Evolutionary conservation across 2,797 vertebrate species (phyloP), one percentile per base, ranked within the genome.

Genomic region (Melanotaenia boesemani): DNA sequence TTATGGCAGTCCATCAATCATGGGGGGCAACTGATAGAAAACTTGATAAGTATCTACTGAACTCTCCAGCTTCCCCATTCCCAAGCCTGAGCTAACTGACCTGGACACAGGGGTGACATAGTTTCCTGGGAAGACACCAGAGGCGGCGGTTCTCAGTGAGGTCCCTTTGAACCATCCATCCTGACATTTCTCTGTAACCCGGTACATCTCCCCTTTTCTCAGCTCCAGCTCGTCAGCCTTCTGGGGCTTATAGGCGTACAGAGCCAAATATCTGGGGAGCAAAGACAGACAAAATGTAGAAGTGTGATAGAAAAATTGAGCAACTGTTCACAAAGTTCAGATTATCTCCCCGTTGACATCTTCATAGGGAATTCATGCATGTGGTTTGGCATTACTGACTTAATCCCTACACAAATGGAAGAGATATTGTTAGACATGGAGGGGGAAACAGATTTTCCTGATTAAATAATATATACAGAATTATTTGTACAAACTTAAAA

Each of bases 101-200:
- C 92, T 93, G 80, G 97, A 99, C 79, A 99, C 96, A 0, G 98
- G 98, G 0, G 97, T 99, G 89, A 99, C 98, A 0, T 99, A 99
- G 94, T 99, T 99, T 69, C 98, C 98, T 0, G 98, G 98, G 86
- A 99, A 99, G 81, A 99, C 98, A 0, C 98, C 98, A 0, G 97
- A 98, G 72, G 95, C 94, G 0, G 97, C 97, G 0, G 95, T 97
- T 85, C 97, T 94, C 84, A 99, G 91, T 0, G 98, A 98, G 0
- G 97, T 97, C 36, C 97, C 98, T 92, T 99, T 99, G 93, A 99
- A 99, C 98, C 98, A 99, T 59, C 98, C 98, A 0, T 99, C 98
- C 86, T 98, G 98, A 86, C 98, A 99, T 91, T 99, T 99, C 92
- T 99, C 98, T n/a, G 94, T 98, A 86, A 99, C 98, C 0, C 97